Conservation (phyloP, 92 coral and sea anemone genomes). For the Zoanthus sansibaricus region DNA sequence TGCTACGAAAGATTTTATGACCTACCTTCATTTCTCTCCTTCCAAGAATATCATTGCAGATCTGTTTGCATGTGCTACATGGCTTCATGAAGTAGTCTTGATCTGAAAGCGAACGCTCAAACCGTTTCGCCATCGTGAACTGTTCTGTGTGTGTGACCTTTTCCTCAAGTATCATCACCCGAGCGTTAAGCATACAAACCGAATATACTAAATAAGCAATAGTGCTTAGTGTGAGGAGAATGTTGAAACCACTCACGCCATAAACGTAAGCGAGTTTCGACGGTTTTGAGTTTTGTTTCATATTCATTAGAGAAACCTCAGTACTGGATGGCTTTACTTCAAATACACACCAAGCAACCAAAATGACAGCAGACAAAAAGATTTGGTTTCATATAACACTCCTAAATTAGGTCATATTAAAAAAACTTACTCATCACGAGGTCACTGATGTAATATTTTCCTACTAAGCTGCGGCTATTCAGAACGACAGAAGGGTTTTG, state of each 20-base stretch:
- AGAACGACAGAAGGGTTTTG: too few species aligned
- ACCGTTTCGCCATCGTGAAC: neutral
- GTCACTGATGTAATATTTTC: too few species aligned
- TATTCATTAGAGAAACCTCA: neutral
- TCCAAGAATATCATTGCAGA: conserved; percentile 5
- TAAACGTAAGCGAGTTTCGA: neutral
- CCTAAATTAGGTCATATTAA: too few species aligned
- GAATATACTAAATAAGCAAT: conserved; percentile 11
- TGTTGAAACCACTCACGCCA: conserved; percentile 30
- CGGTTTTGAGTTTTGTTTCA: neutral
- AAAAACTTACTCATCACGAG: too few species aligned
- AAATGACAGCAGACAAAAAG: too few species aligned
- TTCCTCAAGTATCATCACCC: conserved; percentile 2
- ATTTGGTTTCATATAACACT: too few species aligned
- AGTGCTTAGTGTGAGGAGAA: conserved; percentile 15
- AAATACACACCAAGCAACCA: too few species aligned
- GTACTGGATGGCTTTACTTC: too few species aligned
- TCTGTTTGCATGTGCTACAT: neutral
- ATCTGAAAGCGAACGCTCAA: neutral
- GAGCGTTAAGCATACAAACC: conserved; percentile 5
- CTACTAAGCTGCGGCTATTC: too few species aligned
- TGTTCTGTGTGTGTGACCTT: conserved; percentile 8
- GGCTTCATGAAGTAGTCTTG: conserved; percentile 7
- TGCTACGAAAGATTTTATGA: neutral
- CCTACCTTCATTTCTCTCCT: neutral